Evolutionary conservation across 2,797 vertebrate genomes (phyloP).

Genomic region (Myotis daubentonii): DNA sequence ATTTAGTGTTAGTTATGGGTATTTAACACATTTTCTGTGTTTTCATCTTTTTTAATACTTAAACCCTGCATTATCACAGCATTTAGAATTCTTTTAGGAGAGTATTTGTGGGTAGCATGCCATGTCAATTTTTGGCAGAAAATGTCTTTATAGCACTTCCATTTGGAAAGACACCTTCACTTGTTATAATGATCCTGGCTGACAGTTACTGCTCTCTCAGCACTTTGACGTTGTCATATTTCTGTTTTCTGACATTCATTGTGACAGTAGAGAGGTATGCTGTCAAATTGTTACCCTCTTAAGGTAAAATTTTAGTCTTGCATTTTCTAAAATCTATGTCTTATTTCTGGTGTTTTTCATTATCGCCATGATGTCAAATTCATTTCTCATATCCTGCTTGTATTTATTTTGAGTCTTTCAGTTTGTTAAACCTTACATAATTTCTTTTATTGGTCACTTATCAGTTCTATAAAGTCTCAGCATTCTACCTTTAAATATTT

Average conservation of each 20-base stretch:
- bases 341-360: conserved; percentile 1
- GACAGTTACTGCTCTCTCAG: conserved; percentile 1
- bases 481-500: neutral
- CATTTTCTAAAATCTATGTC: neutral
- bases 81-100: neutral
- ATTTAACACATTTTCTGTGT: neutral
- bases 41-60: neutral
- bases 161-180: neutral
- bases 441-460: neutral
- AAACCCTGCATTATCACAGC: neutral
- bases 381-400: neutral
- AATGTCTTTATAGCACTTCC: neutral
- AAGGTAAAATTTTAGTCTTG: neutral
- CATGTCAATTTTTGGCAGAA: neutral
- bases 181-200: neutral
- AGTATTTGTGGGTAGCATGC: neutral
- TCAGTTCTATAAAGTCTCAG: neutral
- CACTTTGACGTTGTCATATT: neutral
- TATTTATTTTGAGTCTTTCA: neutral
- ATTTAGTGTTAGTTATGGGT: neutral
- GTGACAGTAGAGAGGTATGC: conserved; percentile 1
- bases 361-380: neutral
- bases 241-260: neutral
- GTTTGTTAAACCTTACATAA: neutral
- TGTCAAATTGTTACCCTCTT: neutral